These are phyloP conservation scores for Acridotheres tristis DNA, from an alignment of 2,797 vertebrate species.

Conservation along the genomic window DNA sequence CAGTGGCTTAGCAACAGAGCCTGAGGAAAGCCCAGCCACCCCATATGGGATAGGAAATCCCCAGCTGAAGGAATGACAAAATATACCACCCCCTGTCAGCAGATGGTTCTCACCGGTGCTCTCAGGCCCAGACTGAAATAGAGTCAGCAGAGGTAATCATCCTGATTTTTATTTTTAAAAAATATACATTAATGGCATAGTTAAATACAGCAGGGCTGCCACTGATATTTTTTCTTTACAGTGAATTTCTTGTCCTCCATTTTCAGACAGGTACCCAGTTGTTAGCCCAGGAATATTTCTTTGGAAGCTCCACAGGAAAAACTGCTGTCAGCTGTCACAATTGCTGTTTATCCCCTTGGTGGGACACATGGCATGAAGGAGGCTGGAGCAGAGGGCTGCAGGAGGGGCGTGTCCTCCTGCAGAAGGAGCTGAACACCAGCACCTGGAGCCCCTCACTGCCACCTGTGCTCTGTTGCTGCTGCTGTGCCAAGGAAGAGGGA, in stretches of 20 bases:
- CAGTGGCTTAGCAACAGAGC: background rate
- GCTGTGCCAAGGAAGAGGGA: background rate
- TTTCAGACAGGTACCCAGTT: background rate
- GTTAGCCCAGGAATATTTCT: background rate
- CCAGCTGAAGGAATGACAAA: background rate
- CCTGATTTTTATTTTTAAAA: background rate
- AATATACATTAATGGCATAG: background rate
- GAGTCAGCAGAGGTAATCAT: background rate
- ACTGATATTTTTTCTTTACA: background rate
- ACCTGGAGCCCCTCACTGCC: fast-evolving
- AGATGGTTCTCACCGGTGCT: background rate
- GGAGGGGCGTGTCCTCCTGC: background rate
- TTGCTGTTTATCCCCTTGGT: fast-evolving
- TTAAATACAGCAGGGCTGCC: background rate
- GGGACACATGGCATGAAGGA: background rate
- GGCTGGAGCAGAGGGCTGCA: background rate
- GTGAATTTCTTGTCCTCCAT: background rate
- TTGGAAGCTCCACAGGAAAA: background rate
- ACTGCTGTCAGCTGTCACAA: background rate
- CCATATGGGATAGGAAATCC: constrained; percentile 18
- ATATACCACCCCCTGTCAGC: background rate
- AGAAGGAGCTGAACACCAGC: background rate
- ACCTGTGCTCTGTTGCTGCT: fast-evolving
- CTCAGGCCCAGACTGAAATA: background rate
- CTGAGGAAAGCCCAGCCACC: background rate